Conservation (phyloP, 2,113 vertebrate species). For the Catharus fuscescens region DNA sequence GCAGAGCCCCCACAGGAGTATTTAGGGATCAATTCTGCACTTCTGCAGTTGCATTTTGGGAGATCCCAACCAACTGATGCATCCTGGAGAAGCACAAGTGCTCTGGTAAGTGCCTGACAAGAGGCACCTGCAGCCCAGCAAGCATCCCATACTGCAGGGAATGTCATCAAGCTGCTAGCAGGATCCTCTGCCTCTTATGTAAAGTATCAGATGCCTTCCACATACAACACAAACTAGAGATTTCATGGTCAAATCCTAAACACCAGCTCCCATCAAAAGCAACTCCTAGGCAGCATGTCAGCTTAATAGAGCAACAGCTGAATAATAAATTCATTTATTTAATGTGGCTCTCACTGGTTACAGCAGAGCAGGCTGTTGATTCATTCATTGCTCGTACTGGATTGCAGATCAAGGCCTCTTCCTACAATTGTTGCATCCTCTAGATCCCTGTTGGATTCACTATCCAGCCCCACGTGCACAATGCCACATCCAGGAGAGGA, state of each 20-base stretch:
- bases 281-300: rapidly evolving
- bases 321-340: background rate
- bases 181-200: background rate
- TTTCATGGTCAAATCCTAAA: background rate
- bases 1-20: background rate
- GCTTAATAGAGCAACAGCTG: background rate
- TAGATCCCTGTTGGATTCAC: background rate
- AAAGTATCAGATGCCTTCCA: background rate
- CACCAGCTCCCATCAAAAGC: background rate
- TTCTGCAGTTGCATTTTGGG: background rate
- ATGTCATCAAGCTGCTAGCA: background rate
- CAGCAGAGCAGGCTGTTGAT: background rate
- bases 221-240: background rate
- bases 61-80: background rate
- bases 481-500: background rate
- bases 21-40: background rate
- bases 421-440: background rate
- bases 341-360: background rate
- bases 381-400: background rate
- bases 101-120: rapidly evolving
- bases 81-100: background rate
- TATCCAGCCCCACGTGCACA: rapidly evolving
- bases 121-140: background rate
- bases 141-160: background rate
- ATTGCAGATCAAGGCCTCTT: background rate